Base-by-base conservation (phyloP, 2,113 vertebrate species). In the Globicephala melas region DNA sequence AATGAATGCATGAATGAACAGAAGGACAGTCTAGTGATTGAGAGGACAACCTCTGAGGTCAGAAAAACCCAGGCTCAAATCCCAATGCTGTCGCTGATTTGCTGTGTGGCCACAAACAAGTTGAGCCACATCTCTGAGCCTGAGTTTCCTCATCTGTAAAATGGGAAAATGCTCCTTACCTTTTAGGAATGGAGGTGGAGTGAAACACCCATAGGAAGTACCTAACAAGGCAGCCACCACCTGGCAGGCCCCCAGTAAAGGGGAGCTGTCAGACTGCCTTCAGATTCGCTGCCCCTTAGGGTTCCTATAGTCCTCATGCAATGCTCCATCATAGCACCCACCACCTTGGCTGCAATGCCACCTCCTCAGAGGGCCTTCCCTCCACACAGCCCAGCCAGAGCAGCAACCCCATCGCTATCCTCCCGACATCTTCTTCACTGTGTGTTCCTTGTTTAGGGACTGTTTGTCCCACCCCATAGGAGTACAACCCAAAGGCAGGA, bases 271-370 rank as follows among this genome's bases (percentile, higher is more conserved):
- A 1, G 18, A 28, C 1, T 1, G 9, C 31, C 28, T 23, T 58
- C 67, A 11, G 31, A 53, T 21, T 20, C 76, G 14, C 36, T 47
- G 55, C 21, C 28, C 55, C 88, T 74, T 47, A 9, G 38, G 33
- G 36, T 18, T 71, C 71, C 33, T 6, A 6, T 1, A 1, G 1
- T 10, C 50, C 60, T 26, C 36, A 7, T 6, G 33, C 47, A 55
- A 65, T 0, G 14, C 23, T 91, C 65, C 15, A 33, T 58, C 28
- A 23, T 0, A 2, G 47, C 47, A 33, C 3, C 47, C 14, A 23
- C 11, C 1, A 1, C 47, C 31, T 55, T 26, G 15, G 33, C 50
- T 14, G 1, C 7, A 21, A 60, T 0, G 6, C n/a, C 41, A 23
- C 73, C 25, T 26, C 9, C 41, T 44, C 28, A 36, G 20, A 53